Evolutionary conservation across 2,113 vertebrate genomes (phyloP).

Genomic region (Morone chrysops): DNA sequence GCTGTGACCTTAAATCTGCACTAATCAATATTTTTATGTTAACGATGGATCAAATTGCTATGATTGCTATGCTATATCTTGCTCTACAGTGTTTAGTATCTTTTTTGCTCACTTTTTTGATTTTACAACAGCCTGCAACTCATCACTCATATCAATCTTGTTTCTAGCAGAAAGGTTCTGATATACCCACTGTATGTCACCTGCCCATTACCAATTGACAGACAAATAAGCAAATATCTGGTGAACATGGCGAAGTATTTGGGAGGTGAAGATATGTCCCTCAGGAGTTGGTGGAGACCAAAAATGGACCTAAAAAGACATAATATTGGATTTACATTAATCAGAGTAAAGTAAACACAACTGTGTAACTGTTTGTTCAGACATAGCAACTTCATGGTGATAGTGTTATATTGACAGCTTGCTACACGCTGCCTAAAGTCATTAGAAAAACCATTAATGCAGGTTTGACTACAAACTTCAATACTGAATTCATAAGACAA

Average conservation of each 20-base stretch:
- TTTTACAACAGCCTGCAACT: neutral
- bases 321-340: neutral
- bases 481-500: slow-evolving; percentile 2
- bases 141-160: no score
- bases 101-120: neutral
- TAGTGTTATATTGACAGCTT: neutral
- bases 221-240: neutral
- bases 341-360: neutral
- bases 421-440: neutral
- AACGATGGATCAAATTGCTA: neutral
- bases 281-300: neutral
- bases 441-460: neutral
- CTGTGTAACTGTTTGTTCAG: neutral
- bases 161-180: neutral
- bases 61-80: no score
- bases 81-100: neutral
- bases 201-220: neutral
- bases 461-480: neutral
- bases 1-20: neutral
- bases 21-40: neutral
- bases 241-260: neutral
- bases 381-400: neutral
- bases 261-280: neutral
- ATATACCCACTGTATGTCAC: neutral
- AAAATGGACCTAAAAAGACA: neutral